Conservation (phyloP, 2,888 invertebrate genomes). For the Ochlodes sylvanus region DNA sequence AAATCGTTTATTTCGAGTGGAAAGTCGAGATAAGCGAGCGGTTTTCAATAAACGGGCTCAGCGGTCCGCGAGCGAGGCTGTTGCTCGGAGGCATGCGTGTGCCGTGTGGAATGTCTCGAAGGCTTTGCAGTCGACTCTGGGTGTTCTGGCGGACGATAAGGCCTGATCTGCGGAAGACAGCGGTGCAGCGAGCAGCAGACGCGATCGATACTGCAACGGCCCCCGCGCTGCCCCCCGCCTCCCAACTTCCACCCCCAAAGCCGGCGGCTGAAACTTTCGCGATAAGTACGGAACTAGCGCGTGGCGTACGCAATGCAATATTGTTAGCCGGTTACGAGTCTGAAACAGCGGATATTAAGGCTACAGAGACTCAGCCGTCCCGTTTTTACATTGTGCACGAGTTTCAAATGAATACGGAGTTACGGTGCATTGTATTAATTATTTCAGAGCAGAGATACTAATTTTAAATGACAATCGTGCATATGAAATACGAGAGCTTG, state of each 20-base stretch:
- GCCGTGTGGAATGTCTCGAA: slow-evolving; percentile 61
- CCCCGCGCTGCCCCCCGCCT: slow-evolving; percentile 47
- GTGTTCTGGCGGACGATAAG: slow-evolving; percentile 78
- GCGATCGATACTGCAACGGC: slow-evolving; percentile 81
- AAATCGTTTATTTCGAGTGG: slow-evolving; percentile 37
- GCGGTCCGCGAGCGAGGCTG: slow-evolving; percentile 58
- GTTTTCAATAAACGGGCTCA: slow-evolving; percentile 70
- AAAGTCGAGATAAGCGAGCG: slow-evolving; percentile 54
- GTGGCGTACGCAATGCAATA: slow-evolving; percentile 84
- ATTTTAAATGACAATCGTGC: slow-evolving; percentile 33
- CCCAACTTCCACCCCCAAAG: slow-evolving; percentile 48
- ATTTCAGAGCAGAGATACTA: slow-evolving; percentile 55
- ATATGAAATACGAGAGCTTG: slow-evolving; percentile 28
- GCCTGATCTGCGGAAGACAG: slow-evolving; percentile 84
- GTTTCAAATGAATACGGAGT: slow-evolving; percentile 73
- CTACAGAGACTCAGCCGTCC: slow-evolving; percentile 70
- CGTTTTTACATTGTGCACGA: slow-evolving; percentile 76
- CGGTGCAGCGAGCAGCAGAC: slow-evolving; percentile 80
- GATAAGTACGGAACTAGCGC: slow-evolving; percentile 84
- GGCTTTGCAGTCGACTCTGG: slow-evolving; percentile 66
- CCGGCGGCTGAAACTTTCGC: slow-evolving; percentile 79
- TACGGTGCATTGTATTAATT: slow-evolving; percentile 72
- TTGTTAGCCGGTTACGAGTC: slow-evolving; percentile 83
- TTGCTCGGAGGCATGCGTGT: slow-evolving; percentile 60
- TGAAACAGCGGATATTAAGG: slow-evolving; percentile 83